Evolutionary conservation across 2,888 invertebrate species (phyloP).

Genomic region (Apamea crenata): DNA sequence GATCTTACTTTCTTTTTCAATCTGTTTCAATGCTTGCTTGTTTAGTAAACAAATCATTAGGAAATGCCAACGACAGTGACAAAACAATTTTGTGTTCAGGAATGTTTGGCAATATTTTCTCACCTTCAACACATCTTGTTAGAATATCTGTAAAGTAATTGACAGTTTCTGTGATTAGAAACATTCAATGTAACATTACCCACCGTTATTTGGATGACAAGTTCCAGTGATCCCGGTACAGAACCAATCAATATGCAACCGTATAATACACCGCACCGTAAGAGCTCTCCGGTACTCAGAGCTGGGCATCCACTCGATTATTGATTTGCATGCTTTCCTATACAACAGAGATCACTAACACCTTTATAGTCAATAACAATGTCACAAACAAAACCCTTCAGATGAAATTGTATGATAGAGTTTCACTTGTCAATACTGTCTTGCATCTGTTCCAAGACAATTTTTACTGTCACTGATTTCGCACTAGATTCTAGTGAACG

Average conservation of each 20-base stretch:
- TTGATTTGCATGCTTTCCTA: constrained; percentile 87
- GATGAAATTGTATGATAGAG: constrained; percentile 83
- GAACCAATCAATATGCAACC: constrained; percentile 88
- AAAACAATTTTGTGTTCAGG: constrained; percentile 35
- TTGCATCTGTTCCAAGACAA: constrained; percentile 75
- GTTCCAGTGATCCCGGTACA: constrained; percentile 79
- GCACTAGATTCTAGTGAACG: constrained; percentile 73
- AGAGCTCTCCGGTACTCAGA: constrained; percentile 79
- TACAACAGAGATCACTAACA: constrained; percentile 83
- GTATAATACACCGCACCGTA: constrained; percentile 82
- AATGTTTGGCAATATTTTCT: constrained; percentile 43
- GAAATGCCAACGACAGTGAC: constrained; percentile 26
- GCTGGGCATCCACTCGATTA: constrained; percentile 84
- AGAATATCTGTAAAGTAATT: constrained; percentile 45
- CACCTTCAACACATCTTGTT: constrained; percentile 18
- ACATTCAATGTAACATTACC: constrained; percentile 69
- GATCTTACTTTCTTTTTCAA: constrained; percentile 24
- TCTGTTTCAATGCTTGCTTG: constrained; percentile 17
- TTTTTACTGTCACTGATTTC: constrained; percentile 74
- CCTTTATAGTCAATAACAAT: constrained; percentile 82
- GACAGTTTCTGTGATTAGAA: constrained; percentile 34
- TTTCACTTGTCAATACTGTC: constrained; percentile 89
- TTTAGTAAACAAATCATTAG: constrained; percentile 58
- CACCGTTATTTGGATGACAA: constrained; percentile 80
- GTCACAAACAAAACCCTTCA: constrained; percentile 80